phyloP scores from a whole-genome alignment of 2,888 invertebrate genomes.

The Philopedon plagiatum region DNA sequence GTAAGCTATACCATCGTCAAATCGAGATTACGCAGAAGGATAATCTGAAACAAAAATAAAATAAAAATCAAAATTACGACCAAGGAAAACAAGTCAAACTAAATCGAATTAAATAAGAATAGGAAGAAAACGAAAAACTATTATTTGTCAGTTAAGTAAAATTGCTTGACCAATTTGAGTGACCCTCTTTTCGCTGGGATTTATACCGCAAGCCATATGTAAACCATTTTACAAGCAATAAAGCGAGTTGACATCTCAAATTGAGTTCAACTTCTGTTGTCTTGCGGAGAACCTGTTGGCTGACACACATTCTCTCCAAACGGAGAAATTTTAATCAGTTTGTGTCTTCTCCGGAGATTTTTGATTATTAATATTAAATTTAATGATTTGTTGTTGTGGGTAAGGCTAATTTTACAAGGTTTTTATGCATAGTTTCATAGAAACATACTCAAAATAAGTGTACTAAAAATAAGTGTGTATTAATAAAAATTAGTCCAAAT shows the following conservation, averaged over 20 bases:
- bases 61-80: too few species aligned
- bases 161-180: conserved; percentile 9
- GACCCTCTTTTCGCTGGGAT: conserved; percentile 5
- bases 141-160: neutral
- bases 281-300: conserved; percentile 30
- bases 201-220: conserved; percentile 2
- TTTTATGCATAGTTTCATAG: too few species aligned
- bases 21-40: too few species aligned
- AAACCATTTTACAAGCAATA: conserved; percentile 26
- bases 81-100: too few species aligned
- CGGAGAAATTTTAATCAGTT: conserved; percentile 16
- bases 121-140: neutral
- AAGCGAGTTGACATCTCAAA: conserved; percentile 23
- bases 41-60: too few species aligned
- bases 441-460: too few species aligned
- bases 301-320: conserved; percentile 35
- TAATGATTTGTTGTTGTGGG: too few species aligned
- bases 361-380: neutral
- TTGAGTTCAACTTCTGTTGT: conserved; percentile 27
- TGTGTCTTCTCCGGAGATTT: conserved; percentile 44
- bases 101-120: neutral
- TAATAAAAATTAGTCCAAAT: too few species aligned
- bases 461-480: too few species aligned
- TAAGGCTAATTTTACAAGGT: too few species aligned
- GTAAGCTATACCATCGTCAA: too few species aligned